phyloP scores from a whole-genome alignment of 92 coral and sea anemone species.

The Zoanthus sociatus region DNA sequence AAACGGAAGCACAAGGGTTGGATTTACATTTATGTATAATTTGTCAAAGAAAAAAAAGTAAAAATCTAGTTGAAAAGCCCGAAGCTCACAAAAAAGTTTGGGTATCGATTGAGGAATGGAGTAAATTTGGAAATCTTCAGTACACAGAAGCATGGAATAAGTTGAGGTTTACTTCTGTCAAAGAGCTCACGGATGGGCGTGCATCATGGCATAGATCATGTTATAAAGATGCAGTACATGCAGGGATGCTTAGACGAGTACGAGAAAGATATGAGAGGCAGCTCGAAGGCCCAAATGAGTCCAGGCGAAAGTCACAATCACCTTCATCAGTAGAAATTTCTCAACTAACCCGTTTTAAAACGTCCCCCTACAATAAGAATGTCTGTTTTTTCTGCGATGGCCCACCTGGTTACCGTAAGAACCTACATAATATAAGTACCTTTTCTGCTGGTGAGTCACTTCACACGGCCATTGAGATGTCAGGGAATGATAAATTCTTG shows the following conservation, averaged over 20 bases:
- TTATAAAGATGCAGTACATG: slow-evolving; percentile 72
- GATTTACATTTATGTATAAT: slow-evolving; percentile 54
- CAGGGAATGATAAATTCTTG: slow-evolving; percentile 52
- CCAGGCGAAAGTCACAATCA: slow-evolving; percentile 62
- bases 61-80: slow-evolving; percentile 66
- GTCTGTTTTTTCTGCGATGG: slow-evolving; percentile 51
- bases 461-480: slow-evolving; percentile 36
- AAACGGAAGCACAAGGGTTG: slow-evolving; percentile 39
- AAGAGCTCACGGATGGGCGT: slow-evolving; percentile 55
- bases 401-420: slow-evolving; percentile 54
- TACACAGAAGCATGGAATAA: slow-evolving; percentile 50
- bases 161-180: slow-evolving; percentile 38
- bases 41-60: slow-evolving; percentile 52
- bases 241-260: slow-evolving; percentile 71
- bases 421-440: slow-evolving; percentile 53
- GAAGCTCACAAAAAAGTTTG: slow-evolving; percentile 54
- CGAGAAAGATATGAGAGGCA: slow-evolving; percentile 70
- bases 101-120: slow-evolving; percentile 44
- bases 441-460: slow-evolving; percentile 32
- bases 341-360: slow-evolving; percentile 71
- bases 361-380: slow-evolving; percentile 57
- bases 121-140: slow-evolving; percentile 38
- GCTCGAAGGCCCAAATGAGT: slow-evolving; percentile 64
- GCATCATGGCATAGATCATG: slow-evolving; percentile 77
- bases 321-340: slow-evolving; percentile 43